A percentile compares a stretch with the other conserved stretches of the same genome.
phyloP scores from a whole-genome alignment of 92 coral and sea anemone species.

The Porites cylindrica region DNA sequence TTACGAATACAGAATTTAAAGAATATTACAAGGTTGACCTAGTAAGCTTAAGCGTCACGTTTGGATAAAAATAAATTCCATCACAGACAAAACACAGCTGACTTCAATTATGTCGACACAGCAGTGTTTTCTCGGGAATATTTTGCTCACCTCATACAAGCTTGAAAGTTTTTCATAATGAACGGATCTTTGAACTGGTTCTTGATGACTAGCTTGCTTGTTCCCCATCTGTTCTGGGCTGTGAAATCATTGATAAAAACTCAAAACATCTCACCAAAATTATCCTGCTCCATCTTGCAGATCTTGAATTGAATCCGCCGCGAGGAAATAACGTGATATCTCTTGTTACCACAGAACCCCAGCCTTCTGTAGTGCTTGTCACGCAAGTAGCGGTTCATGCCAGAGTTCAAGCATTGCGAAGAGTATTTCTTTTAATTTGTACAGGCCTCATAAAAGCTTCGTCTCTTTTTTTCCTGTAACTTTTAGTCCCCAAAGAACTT shows the following conservation, averaged over 20 bases:
- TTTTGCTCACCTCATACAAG: conserved; percentile 49
- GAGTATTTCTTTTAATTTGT: too few species aligned
- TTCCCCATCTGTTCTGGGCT: conserved; percentile 44
- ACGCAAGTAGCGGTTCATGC: neutral
- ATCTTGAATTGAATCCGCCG: neutral
- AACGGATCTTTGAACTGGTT: conserved; percentile 36
- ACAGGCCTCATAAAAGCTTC: too few species aligned
- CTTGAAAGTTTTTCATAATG: conserved; percentile 48
- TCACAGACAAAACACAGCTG: too few species aligned
- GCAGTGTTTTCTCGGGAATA: neutral
- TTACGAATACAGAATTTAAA: too few species aligned
- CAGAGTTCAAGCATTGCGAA: neutral
- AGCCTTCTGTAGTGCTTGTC: neutral
- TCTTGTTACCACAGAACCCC: neutral
- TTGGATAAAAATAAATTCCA: too few species aligned
- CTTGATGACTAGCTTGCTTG: conserved; percentile 54
- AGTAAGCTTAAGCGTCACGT: too few species aligned
- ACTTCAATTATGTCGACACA: too few species aligned
- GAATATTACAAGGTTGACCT: too few species aligned
- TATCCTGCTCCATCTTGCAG: neutral
- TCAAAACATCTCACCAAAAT: neutral
- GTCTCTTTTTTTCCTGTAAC: too few species aligned
- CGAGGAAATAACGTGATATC: neutral
- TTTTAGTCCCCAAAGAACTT: too few species aligned
- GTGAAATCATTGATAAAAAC: neutral